Base-by-base conservation (phyloP, 2,113 vertebrate species). In the Oncorhynchus clarkii region DNA sequence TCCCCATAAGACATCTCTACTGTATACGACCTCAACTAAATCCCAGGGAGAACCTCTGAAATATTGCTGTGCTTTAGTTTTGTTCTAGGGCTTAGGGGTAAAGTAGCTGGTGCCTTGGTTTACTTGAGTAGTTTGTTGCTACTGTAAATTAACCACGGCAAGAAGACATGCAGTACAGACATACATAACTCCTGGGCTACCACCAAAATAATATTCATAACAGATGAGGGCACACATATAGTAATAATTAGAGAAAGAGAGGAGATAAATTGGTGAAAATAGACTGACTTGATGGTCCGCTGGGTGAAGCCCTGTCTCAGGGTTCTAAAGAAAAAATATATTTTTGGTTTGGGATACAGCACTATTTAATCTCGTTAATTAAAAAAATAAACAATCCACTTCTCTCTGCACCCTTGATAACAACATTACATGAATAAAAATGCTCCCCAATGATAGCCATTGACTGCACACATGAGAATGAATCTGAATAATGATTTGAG, bases 401-500 rank as follows among this genome's bases (percentile, higher is more conserved):
- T n/a, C 18, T 14, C 57, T 76, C 27, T 29, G 66, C 31, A 31
- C 26, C 66, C 66, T 31, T 67, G 16, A 51, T 12, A 20, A 59
- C 45, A 59, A 13, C 51, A 22, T 22, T 51, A 29, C 2, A 71
- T 51, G 3, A 1, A 71, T 54, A 13, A 27, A 82, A 85, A 82
- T 77, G 51, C 64, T 87, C 85, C 80, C 78, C 74, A 72, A 80
- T 57, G 34, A 71, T 71, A 70, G 75, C 74, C 70, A 85, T 81
- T 86, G 81, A 87, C 78, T 69, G 67, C 51, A 45, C 79, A 72
- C 76, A 57, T 71, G 75, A 85, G 81, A 78, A 82, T 11, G 2
- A 45, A 11, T 45, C 78, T 81, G 13, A 12, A 20, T 20, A 48
- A 77, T 75, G 76, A 83, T 87, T 89, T 78, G 90, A 91, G 90